Percentiles rank a stretch among this genome's conserved stretches.
Evolutionary conservation across 1,140 invertebrate species (phyloP).

Genomic region (Drosophila pseudoobscura): DNA sequence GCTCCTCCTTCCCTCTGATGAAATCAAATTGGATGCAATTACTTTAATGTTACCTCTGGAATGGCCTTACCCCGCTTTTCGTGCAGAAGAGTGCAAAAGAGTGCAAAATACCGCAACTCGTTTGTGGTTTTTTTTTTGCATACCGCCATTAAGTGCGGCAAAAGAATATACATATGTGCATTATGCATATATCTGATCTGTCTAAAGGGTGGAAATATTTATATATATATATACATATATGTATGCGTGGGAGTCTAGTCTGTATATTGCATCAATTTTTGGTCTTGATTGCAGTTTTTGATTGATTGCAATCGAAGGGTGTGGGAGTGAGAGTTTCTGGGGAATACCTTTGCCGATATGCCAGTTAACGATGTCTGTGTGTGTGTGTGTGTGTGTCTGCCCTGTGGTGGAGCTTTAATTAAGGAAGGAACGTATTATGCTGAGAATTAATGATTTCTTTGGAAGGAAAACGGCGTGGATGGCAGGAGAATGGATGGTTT

Average conservation of each 20-base stretch:
- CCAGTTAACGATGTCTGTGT: constrained; percentile 34
- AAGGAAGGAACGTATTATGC: constrained; percentile 2
- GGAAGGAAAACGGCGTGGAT: too few species aligned
- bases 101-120: constrained; percentile 66
- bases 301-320: constrained; percentile 42
- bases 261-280: constrained; percentile 1
- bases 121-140: constrained; percentile 58
- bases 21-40: constrained; percentile 72
- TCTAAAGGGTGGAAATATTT: constrained; percentile 13
- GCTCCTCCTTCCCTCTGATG: constrained; percentile 20
- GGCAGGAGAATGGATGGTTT: background rate
- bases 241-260: background rate
- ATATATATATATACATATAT: background rate
- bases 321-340: background rate
- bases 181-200: constrained; percentile 19
- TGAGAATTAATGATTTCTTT: constrained; percentile 24
- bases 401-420: constrained; percentile 14
- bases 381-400: constrained; percentile 2
- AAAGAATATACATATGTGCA: background rate
- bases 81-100: constrained; percentile 6
- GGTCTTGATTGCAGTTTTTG: constrained; percentile 43
- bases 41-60: constrained; percentile 56
- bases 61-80: background rate
- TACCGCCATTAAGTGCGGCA: constrained; percentile 52
- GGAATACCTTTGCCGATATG: constrained; percentile 18